phyloP scores from a whole-genome alignment of 2,888 invertebrate genomes.

The Prenolepis imparis region DNA sequence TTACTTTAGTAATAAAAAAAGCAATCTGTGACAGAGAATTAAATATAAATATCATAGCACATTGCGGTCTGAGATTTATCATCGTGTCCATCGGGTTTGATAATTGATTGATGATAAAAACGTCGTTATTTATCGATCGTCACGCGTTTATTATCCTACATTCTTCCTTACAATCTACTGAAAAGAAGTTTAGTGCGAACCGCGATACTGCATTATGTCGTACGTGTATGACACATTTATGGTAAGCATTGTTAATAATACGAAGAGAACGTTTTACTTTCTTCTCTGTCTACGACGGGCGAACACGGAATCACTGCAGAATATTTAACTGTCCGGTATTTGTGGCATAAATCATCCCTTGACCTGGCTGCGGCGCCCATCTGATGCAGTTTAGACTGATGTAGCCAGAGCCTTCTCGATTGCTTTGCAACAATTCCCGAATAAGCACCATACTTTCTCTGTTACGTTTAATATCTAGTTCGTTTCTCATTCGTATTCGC shows the following conservation, averaged over 20 bases:
- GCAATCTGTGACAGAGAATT: slow-evolving; percentile 57
- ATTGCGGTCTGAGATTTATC: slow-evolving; percentile 33
- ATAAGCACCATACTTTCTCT: slow-evolving; percentile 87
- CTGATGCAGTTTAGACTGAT: slow-evolving; percentile 94
- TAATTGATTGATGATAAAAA: slow-evolving; percentile 16
- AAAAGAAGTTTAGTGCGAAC: slow-evolving; percentile 33
- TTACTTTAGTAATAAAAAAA: slow-evolving; percentile 63
- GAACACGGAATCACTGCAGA: slow-evolving; percentile 85
- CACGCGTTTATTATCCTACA: background rate
- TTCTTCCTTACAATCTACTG: slow-evolving; percentile 33
- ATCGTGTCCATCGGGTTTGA: background rate
- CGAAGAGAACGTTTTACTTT: slow-evolving; percentile 45
- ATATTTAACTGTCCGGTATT: slow-evolving; percentile 94
- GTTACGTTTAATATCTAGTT: slow-evolving; percentile 75
- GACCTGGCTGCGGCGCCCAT: slow-evolving; percentile 94
- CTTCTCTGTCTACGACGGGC: slow-evolving; percentile 35
- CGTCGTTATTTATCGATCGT: background rate
- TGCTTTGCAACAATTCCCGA: slow-evolving; percentile 90
- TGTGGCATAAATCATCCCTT: slow-evolving; percentile 95
- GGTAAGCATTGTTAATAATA: slow-evolving; percentile 48
- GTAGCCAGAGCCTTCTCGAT: slow-evolving; percentile 88
- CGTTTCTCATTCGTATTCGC: slow-evolving; percentile 63
- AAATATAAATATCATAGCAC: slow-evolving; percentile 61
- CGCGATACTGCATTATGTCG: slow-evolving; percentile 36
- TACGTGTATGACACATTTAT: slow-evolving; percentile 49